Evolutionary conservation across 2,797 vertebrate genomes (phyloP).

Genomic region (Adrianichthys oophorus): DNA sequence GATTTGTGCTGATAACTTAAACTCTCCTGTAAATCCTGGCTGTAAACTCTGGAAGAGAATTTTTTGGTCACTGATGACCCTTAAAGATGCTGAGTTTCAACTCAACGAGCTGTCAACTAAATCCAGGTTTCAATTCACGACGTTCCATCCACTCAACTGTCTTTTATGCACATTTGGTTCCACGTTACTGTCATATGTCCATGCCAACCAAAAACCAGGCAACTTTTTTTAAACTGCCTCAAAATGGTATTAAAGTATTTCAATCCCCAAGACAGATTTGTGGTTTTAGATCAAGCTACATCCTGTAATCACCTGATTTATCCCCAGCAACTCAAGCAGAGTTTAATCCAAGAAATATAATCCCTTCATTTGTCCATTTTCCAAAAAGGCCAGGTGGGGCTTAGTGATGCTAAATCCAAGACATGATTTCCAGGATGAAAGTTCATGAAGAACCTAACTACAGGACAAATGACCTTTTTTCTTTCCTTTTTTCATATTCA

Average conservation of each 20-base stretch:
- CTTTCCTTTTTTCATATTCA: too few species aligned
- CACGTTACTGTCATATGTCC: constrained; percentile 33
- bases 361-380: too few species aligned
- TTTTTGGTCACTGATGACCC: constrained; percentile 41
- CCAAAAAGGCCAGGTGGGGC: too few species aligned
- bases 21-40: constrained; percentile 61
- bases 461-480: too few species aligned
- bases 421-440: too few species aligned
- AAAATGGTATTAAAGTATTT: constrained; percentile 36
- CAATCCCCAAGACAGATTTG: constrained; percentile 30
- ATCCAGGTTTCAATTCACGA: constrained; percentile 50
- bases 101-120: constrained; percentile 42
- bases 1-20: constrained; percentile 71
- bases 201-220: constrained; percentile 18
- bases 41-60: constrained; percentile 55
- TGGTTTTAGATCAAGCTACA: constrained; percentile 47
- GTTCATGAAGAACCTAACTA: too few species aligned
- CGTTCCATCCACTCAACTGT: constrained; percentile 46
- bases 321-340: constrained; percentile 36
- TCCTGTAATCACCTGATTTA: constrained; percentile 48
- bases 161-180: constrained; percentile 3
- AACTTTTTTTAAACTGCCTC: constrained; percentile 37
- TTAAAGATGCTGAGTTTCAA: constrained; percentile 28
- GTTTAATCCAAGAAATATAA: constrained; percentile 50
- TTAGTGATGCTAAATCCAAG: too few species aligned